phyloP scores from a whole-genome alignment of 2,888 invertebrate genomes.

The Rhopalosiphum nymphaeae region DNA sequence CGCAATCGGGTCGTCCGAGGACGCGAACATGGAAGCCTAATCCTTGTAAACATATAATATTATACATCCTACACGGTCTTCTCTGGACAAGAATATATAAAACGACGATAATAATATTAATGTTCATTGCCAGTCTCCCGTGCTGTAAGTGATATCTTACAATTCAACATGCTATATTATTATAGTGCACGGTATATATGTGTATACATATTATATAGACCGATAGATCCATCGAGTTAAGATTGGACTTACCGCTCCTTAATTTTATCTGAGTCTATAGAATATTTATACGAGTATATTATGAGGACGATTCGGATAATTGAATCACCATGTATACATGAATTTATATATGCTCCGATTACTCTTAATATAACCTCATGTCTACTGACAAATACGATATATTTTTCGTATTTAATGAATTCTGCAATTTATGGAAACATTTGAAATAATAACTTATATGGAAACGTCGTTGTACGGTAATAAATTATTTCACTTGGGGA shows the following conservation, averaged over 20 bases:
- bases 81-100: background rate
- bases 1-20: conserved; percentile 15
- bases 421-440: background rate
- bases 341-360: background rate
- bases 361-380: background rate
- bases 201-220: background rate
- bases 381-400: background rate
- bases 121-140: background rate
- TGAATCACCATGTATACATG: background rate
- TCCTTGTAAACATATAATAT: background rate
- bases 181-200: background rate
- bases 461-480: background rate
- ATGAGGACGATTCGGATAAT: background rate
- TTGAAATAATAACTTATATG: background rate
- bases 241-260: background rate
- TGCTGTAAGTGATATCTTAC: background rate
- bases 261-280: background rate
- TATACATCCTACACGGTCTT: background rate
- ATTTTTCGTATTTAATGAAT: background rate
- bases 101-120: background rate
- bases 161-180: background rate
- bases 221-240: background rate
- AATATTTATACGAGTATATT: background rate
- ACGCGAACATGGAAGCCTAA: background rate
- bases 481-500: background rate